These are phyloP conservation scores for Melanostoma mellinum DNA, from an alignment of 2,888 invertebrate species.

Conservation along the genomic window DNA sequence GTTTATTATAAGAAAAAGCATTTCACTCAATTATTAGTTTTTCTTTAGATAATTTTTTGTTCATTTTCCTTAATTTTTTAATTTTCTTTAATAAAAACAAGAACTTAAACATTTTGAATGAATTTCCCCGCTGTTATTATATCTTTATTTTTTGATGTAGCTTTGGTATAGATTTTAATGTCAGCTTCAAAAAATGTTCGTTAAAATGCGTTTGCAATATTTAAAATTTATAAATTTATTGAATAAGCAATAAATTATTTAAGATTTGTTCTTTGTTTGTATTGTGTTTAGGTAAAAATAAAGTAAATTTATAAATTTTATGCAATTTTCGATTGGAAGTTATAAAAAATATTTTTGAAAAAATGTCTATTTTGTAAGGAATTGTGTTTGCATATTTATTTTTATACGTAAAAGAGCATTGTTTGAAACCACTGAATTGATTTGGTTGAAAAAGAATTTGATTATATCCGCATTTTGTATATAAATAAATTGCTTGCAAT, in stretches of 20 bases:
- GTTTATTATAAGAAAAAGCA: slow-evolving; percentile 67
- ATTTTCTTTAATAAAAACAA: slow-evolving; percentile 35
- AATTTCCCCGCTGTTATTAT: slow-evolving; percentile 28
- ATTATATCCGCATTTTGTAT: slow-evolving; percentile 51
- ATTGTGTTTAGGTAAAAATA: slow-evolving; percentile 10
- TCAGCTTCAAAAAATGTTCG: slow-evolving; percentile 46
- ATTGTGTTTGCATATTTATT: neutral
- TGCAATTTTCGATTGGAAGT: slow-evolving; percentile 1
- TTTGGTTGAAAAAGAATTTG: slow-evolving; percentile 62
- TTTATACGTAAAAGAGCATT: slow-evolving; percentile 55
- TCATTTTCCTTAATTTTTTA: slow-evolving; percentile 17
- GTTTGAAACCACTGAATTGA: slow-evolving; percentile 70
- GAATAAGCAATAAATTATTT: slow-evolving; percentile 40
- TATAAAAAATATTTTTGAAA: slow-evolving; percentile 6
- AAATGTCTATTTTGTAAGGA: slow-evolving; percentile 14
- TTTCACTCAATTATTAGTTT: slow-evolving; percentile 60
- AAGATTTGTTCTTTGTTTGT: slow-evolving; percentile 3
- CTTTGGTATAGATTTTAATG: slow-evolving; percentile 24
- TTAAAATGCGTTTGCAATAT: slow-evolving; percentile 63
- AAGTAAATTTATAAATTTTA: neutral
- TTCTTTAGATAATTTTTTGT: slow-evolving; percentile 23
- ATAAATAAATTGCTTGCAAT: slow-evolving; percentile 29
- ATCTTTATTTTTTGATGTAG: slow-evolving; percentile 40
- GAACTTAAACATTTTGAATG: slow-evolving; percentile 49
- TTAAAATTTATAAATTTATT: slow-evolving; percentile 22